Evolutionary conservation across 1,140 invertebrate genomes (phyloP).

Genomic region (Episyrphus balteatus): DNA sequence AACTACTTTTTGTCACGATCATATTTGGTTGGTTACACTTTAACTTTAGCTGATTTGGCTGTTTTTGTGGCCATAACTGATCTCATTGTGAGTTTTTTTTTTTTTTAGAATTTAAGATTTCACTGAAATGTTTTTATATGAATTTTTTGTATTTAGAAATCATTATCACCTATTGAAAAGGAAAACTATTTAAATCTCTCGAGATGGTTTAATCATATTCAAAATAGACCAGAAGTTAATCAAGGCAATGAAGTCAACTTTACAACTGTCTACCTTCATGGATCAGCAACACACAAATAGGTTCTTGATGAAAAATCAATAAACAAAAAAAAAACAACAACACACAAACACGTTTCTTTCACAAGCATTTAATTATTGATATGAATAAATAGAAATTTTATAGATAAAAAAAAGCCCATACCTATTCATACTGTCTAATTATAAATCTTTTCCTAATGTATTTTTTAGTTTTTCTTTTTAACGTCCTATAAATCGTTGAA

Average conservation of each 20-base stretch:
- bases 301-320: constrained; percentile 9
- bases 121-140: not conserved
- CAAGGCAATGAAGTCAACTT: constrained; percentile 47
- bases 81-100: constrained; percentile 39
- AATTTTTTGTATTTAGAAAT: constrained; percentile 32
- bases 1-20: constrained; percentile 39
- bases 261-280: constrained; percentile 39
- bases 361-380: too few species aligned
- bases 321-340: not conserved
- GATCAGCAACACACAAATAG: constrained; percentile 33
- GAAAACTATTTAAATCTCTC: constrained; percentile 50
- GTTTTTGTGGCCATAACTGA: constrained; percentile 45
- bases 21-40: constrained; percentile 44
- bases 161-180: constrained; percentile 44
- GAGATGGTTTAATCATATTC: constrained; percentile 55
- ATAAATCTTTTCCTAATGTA: too few species aligned
- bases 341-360: too few species aligned
- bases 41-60: constrained; percentile 46
- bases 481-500: too few species aligned
- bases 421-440: too few species aligned
- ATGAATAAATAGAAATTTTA: too few species aligned
- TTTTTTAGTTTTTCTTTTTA: too few species aligned
- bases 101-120: not conserved
- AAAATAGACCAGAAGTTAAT: constrained; percentile 45
- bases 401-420: too few species aligned